Evolutionary conservation across 2,113 vertebrate genomes (phyloP).

Genomic region (Lathamus discolor): DNA sequence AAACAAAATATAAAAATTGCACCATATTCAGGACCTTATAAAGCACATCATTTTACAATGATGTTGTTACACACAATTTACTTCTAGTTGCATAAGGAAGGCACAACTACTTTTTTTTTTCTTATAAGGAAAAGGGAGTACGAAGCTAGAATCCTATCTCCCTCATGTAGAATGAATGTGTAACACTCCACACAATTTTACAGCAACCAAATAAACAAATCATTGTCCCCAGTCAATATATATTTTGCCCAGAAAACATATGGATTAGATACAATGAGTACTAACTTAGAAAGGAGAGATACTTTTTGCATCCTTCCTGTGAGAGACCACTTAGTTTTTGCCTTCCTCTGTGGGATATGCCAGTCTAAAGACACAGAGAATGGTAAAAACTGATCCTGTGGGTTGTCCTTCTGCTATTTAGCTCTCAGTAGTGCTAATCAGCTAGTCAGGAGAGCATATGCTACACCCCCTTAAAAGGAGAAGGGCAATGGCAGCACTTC

Average conservation of each 20-base stretch:
- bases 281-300: neutral
- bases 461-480: constrained; percentile 36
- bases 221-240: neutral
- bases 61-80: constrained; percentile 34
- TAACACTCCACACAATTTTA: neutral
- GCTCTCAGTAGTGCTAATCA: constrained; percentile 45
- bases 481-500: constrained; percentile 53
- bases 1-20: constrained; percentile 61
- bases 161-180: neutral
- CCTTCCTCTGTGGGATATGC: neutral
- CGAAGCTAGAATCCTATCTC: neutral
- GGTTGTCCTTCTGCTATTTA: neutral
- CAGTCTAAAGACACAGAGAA: neutral
- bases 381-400: neutral
- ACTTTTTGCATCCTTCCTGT: neutral
- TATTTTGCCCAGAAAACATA: neutral
- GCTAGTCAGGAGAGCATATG: constrained; percentile 41
- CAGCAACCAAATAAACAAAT: neutral
- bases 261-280: neutral
- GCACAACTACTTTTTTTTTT: neutral
- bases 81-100: neutral
- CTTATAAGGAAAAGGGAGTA: neutral
- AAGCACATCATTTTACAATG: constrained; percentile 44
- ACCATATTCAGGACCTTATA: constrained; percentile 41
- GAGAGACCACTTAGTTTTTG: neutral